Base-by-base conservation (phyloP, 2,113 vertebrate genomes). In the Pelusios castaneus region DNA sequence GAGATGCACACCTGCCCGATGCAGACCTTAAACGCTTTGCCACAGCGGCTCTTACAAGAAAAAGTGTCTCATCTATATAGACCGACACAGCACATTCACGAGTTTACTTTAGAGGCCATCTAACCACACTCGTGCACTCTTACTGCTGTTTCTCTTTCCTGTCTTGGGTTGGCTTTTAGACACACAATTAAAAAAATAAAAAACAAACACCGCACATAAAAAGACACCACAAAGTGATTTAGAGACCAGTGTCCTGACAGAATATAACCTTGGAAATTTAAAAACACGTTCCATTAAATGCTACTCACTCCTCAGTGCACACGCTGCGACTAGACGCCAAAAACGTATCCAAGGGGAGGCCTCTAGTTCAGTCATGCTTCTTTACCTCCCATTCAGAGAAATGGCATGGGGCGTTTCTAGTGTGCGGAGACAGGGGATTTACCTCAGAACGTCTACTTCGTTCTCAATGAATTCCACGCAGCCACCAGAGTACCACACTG, bases 211-310 rank as follows among this genome's bases (percentile, higher is more conserved):
- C n/a, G n/a, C n/a, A n/a, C n/a, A n/a, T n/a, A n/a, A n/a, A 47
- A 10, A 47, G 10, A 47, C 10, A 47, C 47, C 47, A 13, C 43
- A 16, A n/a, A 1, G 13, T 4, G 31, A 12, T 4, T 16, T 4
- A 25, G 54, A 55, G 34, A 70, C 27, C 47, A 77, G 5, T n/a
- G 70, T 56, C 29, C 49, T 73, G 52, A 49, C 78, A 31, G 80
- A 0, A 79, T 79, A n/a, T 8, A 63, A 41, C 11, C 79, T 60
- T 13, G 55, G 78, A 10, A 31, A 1, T 54, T 43, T 24, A 16
- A 54, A 38, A 24, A 14, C 0, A 5, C 4, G 17, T 34, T 38
- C 60, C 58, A 2, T 25, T 1, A 2, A 55, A 47, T 4, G 0
- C 52, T 10, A 34, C 25, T 41, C 38, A 1, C 41, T 10, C 22